phyloP scores from a whole-genome alignment of 2,888 invertebrate species.

The Epistrophe eligans region DNA sequence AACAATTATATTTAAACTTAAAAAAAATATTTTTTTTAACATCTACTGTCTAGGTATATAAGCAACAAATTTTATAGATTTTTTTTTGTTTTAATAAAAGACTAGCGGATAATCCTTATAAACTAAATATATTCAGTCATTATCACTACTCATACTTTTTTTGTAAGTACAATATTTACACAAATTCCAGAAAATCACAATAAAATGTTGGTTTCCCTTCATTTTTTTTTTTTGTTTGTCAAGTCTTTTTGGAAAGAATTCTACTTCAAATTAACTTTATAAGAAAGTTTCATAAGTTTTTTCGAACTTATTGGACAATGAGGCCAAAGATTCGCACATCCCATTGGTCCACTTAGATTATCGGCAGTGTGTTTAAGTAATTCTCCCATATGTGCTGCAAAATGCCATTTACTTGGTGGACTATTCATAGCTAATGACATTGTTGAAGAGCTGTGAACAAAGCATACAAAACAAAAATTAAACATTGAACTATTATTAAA shows the following conservation, averaged over 20 bases:
- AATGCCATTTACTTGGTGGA: slow-evolving; percentile 84
- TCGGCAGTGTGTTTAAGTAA: slow-evolving; percentile 83
- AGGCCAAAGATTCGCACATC: slow-evolving; percentile 84
- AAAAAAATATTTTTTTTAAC: background rate
- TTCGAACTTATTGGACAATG: slow-evolving; percentile 84
- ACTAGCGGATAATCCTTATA: slow-evolving; percentile 72
- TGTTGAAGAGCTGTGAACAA: slow-evolving; percentile 81
- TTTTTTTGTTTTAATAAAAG: slow-evolving; percentile 45
- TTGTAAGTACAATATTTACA: slow-evolving; percentile 46
- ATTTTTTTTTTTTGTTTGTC: background rate
- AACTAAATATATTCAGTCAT: slow-evolving; percentile 72
- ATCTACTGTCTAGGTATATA: background rate
- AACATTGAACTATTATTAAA: slow-evolving; percentile 32
- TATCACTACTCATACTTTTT: slow-evolving; percentile 32
- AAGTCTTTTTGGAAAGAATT: background rate
- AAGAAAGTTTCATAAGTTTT: slow-evolving; percentile 83
- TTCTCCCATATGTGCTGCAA: slow-evolving; percentile 84
- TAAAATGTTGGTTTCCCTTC: background rate
- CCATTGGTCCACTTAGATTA: slow-evolving; percentile 82
- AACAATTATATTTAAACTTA: background rate
- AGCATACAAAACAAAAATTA: slow-evolving; percentile 54
- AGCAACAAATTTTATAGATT: background rate
- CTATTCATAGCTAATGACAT: slow-evolving; percentile 84
- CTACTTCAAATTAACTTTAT: slow-evolving; percentile 80
- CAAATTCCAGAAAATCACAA: slow-evolving; percentile 44